A percentile compares a stretch with the other conserved stretches of the same genome.
Conservation (phyloP, 2,888 invertebrate species). For the Galeruca laticollis region DNA sequence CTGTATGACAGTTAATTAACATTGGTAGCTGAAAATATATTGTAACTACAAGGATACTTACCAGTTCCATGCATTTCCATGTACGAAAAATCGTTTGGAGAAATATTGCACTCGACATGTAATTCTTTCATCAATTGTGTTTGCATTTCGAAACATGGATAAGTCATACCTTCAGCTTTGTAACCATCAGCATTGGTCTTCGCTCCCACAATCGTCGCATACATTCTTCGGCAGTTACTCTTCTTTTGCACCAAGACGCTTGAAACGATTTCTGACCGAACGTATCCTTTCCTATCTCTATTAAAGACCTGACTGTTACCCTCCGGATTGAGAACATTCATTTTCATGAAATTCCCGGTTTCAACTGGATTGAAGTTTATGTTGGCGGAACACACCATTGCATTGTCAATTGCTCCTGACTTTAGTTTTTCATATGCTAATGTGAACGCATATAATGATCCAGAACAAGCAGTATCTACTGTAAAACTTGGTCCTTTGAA, state of each 20-base stretch:
- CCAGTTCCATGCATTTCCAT: conserved; percentile 75
- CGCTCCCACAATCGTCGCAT: conserved; percentile 68
- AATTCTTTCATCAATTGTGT: conserved; percentile 66
- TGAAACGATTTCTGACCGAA: conserved; percentile 67
- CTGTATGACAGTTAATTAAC: no score
- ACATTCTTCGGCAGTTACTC: conserved; percentile 64
- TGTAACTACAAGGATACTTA: conserved; percentile 45
- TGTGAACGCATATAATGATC: conserved; percentile 48
- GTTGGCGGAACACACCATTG: conserved; percentile 37
- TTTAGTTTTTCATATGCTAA: conserved; percentile 47
- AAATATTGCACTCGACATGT: conserved; percentile 68
- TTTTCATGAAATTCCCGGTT: not conserved
- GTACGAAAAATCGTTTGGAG: conserved; percentile 69
- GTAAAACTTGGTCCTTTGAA: conserved; percentile 53
- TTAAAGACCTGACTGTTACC: conserved; percentile 41
- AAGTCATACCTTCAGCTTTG: conserved; percentile 55
- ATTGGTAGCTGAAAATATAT: not conserved
- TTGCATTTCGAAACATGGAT: conserved; percentile 56
- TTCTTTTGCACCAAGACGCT: conserved; percentile 66
- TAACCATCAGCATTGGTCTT: conserved; percentile 72
- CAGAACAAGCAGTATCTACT: conserved; percentile 54
- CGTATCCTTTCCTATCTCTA: conserved; percentile 51
- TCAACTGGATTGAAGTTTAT: conserved; percentile 6
- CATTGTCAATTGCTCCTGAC: conserved; percentile 43
- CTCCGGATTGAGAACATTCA: conserved; percentile 19